Evolutionary conservation across 2,888 invertebrate genomes (phyloP), one percentile per base, ranked within the genome.

Genomic region (Andrena camellia): DNA sequence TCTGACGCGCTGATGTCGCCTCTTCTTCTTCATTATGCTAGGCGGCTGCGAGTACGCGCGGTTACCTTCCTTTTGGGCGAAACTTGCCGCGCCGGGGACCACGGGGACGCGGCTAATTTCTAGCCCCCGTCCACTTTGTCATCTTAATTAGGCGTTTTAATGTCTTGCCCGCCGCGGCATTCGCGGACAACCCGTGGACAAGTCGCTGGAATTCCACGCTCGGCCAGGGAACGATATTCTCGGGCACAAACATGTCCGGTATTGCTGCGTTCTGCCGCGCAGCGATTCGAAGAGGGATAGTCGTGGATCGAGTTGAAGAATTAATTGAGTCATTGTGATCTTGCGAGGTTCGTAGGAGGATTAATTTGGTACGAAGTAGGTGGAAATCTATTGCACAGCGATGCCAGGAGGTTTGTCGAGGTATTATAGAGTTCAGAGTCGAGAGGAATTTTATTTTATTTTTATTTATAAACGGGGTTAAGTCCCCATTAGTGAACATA

Each of bases 71-170:
- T 69, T 77, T 81, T 66, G 66, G 66, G n/a, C 42, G 57, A 54
- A 52, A 70, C 23, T 26, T 68, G 74, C 23, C 70, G 64, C 67
- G n/a, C 81, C 66, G 81, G 57, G 63, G 78, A 81, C 52, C 33
- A 1, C 52, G 50, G 29, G 54, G 60, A 69, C 76, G 13, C 59
- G 67, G 71, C 83, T 86, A 86, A 86, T 84, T 86, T 81, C 84
- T 73, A 10, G 57, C 26, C 59, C 67, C 62, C 70, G 63, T 75
- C 80, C 71, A 78, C 73, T 86, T 84, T 76, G 86, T 86, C 86
- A 76, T 82, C 82, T 86, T 86, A 86, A 86, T 86, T 84, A 86
- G 82, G 69, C 82, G 75, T 63, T 86, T 86, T 86, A 84, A 86
- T 74, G 84, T 79, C 75, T 78, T 71, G 84, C 71, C 81, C 86